Evolutionary conservation across 2,797 vertebrate genomes (phyloP).

Genomic region (Danio choprae): DNA sequence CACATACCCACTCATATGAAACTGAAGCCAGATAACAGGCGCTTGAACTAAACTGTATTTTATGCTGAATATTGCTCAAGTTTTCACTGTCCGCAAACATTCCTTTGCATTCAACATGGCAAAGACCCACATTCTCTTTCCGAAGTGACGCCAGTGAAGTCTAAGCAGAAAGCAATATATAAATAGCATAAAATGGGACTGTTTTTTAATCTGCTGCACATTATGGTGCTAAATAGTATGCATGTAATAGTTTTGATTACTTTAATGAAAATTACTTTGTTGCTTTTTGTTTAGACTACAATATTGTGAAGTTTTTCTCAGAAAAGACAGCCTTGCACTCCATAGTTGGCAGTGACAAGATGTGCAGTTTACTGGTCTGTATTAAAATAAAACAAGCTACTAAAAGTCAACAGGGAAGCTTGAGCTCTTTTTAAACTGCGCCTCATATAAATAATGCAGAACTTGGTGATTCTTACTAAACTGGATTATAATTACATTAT

Average conservation of each 20-base stretch:
- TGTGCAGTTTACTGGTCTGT: slow-evolving; percentile 35
- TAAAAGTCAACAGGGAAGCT: slow-evolving; percentile 55
- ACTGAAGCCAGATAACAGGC: slow-evolving; percentile 54
- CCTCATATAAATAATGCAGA: slow-evolving; percentile 68
- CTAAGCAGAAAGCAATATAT: neutral
- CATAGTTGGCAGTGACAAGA: slow-evolving; percentile 44
- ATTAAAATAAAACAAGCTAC: slow-evolving; percentile 60
- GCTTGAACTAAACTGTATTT: slow-evolving; percentile 40
- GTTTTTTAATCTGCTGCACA: neutral
- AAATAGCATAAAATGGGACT: neutral
- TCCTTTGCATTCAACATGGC: neutral
- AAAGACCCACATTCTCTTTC: slow-evolving; percentile 1
- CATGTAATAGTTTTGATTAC: neutral
- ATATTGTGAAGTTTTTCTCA: slow-evolving; percentile 34
- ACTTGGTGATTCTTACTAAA: slow-evolving; percentile 69
- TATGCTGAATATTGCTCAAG: slow-evolving; percentile 38
- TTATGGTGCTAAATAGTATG: neutral
- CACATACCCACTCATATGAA: slow-evolving; percentile 49
- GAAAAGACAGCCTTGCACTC: slow-evolving; percentile 40
- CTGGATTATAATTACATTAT: slow-evolving; percentile 77
- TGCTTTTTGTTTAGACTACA: neutral
- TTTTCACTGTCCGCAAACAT: slow-evolving; percentile 26
- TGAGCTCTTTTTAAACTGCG: slow-evolving; percentile 59
- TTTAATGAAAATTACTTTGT: neutral
- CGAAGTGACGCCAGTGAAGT: neutral